Percentiles rank a stretch among this genome's conserved stretches.
Evolutionary conservation across 2,888 invertebrate species (phyloP).

Genomic region (Chironomus riparius): DNA sequence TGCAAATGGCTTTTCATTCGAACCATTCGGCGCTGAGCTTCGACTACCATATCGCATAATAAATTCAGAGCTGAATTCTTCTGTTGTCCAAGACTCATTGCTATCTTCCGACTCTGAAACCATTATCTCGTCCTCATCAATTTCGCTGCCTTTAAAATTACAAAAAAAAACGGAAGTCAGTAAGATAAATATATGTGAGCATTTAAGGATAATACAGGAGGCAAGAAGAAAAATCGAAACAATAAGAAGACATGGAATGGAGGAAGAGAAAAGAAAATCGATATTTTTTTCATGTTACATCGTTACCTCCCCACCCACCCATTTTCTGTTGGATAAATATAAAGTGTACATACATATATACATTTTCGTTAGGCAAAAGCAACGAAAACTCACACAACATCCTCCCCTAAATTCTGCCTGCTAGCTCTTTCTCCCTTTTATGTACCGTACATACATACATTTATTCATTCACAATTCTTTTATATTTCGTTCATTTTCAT

Average conservation of each 20-base stretch:
- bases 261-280: not conserved
- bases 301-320: not conserved
- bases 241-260: not conserved
- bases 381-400: not conserved
- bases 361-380: too few species aligned
- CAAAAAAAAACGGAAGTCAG: constrained; percentile 1
- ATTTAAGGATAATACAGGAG: not conserved
- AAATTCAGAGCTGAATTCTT: constrained; percentile 71
- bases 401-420: not conserved
- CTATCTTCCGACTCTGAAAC: constrained; percentile 69
- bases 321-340: not conserved
- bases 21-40: constrained; percentile 36
- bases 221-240: not conserved
- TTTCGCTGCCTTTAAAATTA: constrained; percentile 51
- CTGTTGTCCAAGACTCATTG: constrained; percentile 72
- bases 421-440: not conserved
- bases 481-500: not conserved
- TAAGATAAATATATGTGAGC: not conserved
- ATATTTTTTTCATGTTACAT: not conserved
- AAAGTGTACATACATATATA: too few species aligned
- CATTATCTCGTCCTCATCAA: constrained; percentile 59
- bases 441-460: not conserved
- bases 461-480: not conserved
- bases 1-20: constrained; percentile 66
- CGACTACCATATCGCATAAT: constrained; percentile 62